Conservation (phyloP, 1,140 invertebrate genomes). For the Pectinophora gossypiella region DNA sequence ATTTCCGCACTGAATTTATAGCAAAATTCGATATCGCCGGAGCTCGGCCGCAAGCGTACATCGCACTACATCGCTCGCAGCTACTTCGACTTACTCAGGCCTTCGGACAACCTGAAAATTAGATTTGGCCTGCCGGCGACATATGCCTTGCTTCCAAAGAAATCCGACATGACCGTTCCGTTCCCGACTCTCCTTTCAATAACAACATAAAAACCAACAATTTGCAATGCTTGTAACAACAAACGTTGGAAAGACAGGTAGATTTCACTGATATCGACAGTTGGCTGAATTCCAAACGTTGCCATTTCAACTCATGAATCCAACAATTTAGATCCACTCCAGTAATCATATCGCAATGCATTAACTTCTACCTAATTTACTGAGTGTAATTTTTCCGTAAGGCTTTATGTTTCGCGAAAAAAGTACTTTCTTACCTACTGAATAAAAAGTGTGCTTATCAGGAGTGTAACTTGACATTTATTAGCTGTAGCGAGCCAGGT, state of each 20-base stretch:
- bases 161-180: not conserved
- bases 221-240: too few species aligned
- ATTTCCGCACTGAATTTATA: slow-evolving; percentile 51
- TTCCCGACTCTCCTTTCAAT: too few species aligned
- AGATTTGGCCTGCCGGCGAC: slow-evolving; percentile 39
- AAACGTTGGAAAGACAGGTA: slow-evolving; percentile 6
- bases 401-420: not conserved
- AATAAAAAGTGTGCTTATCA: slow-evolving; percentile 12
- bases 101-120: slow-evolving; percentile 50
- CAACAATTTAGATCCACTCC: not conserved
- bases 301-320: not conserved
- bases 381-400: not conserved
- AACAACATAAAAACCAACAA: too few species aligned
- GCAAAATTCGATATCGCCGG: slow-evolving; percentile 44
- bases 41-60: slow-evolving; percentile 3
- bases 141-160: slow-evolving; percentile 19
- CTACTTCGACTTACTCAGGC: slow-evolving; percentile 16
- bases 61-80: slow-evolving; percentile 8
- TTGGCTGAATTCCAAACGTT: not conserved
- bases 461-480: slow-evolving; percentile 25
- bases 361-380: slow-evolving; percentile 12
- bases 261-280: slow-evolving; percentile 6
- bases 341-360: not conserved
- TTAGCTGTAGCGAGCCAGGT: slow-evolving; percentile 24
- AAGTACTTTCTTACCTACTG: not conserved